A percentile compares a stretch with the other conserved stretches of the same genome.
These are phyloP conservation scores for Pygocentrus nattereri DNA, from an alignment of 2,797 vertebrate species.

Conservation along the genomic window DNA sequence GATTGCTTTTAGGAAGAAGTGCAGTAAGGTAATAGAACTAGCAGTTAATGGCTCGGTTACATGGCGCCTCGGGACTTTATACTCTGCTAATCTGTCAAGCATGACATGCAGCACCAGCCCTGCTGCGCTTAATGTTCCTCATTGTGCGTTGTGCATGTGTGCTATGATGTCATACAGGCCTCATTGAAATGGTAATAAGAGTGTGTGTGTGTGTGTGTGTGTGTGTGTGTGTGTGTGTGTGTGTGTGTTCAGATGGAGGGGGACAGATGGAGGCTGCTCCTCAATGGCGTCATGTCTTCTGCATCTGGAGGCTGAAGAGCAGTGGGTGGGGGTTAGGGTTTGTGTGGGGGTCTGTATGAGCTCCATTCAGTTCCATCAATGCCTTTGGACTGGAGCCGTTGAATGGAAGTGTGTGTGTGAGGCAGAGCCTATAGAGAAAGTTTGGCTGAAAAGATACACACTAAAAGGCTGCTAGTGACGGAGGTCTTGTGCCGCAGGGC, in stretches of 20 bases:
- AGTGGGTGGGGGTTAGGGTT: slow-evolving; percentile 41
- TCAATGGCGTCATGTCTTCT: slow-evolving; percentile 67
- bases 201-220: slow-evolving; percentile 34
- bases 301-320: slow-evolving; percentile 62
- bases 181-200: slow-evolving; percentile 63
- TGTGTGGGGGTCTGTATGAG: slow-evolving; percentile 48
- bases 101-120: slow-evolving; percentile 55
- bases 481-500: slow-evolving; percentile 58
- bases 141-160: slow-evolving; percentile 59
- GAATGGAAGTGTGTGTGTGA: slow-evolving; percentile 59
- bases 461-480: slow-evolving; percentile 53
- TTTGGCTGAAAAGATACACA: slow-evolving; percentile 69
- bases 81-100: slow-evolving; percentile 56
- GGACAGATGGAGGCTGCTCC: slow-evolving; percentile 64
- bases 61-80: slow-evolving; percentile 42
- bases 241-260: slow-evolving; percentile 33
- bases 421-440: slow-evolving; percentile 69
- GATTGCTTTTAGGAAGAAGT: slow-evolving; percentile 30
- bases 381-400: slow-evolving; percentile 51
- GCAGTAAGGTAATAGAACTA: slow-evolving; percentile 31
- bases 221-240: slow-evolving; percentile 39
- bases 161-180: slow-evolving; percentile 64
- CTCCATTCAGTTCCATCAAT: slow-evolving; percentile 64
- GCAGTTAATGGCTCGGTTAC: slow-evolving; percentile 54
- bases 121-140: slow-evolving; percentile 60